Percentiles rank a stretch among this genome's conserved stretches.
Evolutionary conservation across 2,797 vertebrate genomes (phyloP).

Genomic region (Tachyglossus aculeatus): DNA sequence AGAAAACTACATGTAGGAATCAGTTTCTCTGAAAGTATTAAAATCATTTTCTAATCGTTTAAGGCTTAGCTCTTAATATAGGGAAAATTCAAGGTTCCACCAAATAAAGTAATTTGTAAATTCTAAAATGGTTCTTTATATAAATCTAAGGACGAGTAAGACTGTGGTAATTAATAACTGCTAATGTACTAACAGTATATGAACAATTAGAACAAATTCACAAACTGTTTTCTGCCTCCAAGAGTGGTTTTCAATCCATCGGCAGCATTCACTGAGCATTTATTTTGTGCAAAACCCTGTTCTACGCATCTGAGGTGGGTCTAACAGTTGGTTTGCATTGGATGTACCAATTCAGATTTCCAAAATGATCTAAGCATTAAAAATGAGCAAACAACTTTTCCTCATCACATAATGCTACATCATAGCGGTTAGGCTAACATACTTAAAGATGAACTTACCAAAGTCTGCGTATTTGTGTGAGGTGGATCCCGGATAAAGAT

Average conservation of each 20-base stretch:
- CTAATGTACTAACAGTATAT: constrained; percentile 60
- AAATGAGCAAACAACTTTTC: not conserved
- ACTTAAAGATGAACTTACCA: constrained; percentile 11
- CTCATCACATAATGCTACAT: not conserved
- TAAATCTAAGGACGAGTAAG: constrained; percentile 66
- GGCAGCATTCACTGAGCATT: too few species aligned
- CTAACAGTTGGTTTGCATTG: constrained; percentile 2
- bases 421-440: constrained; percentile 25
- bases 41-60: constrained; percentile 51
- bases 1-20: constrained; percentile 46
- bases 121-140: constrained; percentile 56
- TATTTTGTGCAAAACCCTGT: too few species aligned
- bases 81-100: constrained; percentile 66
- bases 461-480: not conserved
- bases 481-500: not conserved
- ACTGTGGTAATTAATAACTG: constrained; percentile 49
- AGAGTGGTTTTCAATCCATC: constrained; percentile 47
- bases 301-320: too few species aligned
- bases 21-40: constrained; percentile 57
- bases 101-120: constrained; percentile 65
- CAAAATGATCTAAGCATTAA: too few species aligned
- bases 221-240: constrained; percentile 57
- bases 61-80: constrained; percentile 70
- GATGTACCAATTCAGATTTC: constrained; percentile 10
- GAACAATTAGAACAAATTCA: constrained; percentile 61